A percentile compares a stretch with the other conserved stretches of the same genome.
phyloP scores from a whole-genome alignment of 2,113 vertebrate species.

The Toxostoma redivivum region DNA sequence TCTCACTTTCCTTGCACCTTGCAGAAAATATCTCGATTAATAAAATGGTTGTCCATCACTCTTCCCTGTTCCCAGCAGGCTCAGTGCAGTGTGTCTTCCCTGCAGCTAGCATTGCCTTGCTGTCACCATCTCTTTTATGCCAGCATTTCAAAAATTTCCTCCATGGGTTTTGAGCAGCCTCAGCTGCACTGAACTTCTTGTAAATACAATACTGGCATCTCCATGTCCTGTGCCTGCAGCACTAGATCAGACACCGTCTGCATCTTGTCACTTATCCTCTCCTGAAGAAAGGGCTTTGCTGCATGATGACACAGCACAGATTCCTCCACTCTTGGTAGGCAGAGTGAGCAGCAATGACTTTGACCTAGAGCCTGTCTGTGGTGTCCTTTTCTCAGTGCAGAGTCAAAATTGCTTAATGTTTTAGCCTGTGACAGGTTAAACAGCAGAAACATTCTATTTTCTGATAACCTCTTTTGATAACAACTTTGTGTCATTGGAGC shows the following conservation, averaged over 20 bases:
- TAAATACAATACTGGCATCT: background rate
- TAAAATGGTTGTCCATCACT: background rate
- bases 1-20: background rate
- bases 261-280: background rate
- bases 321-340: background rate
- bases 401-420: conserved; percentile 1
- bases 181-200: background rate
- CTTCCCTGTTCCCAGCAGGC: background rate
- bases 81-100: background rate
- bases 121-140: background rate
- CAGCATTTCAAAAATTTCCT: conserved; percentile 30
- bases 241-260: background rate
- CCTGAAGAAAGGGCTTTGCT: background rate
- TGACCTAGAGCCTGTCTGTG: background rate
- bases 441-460: background rate
- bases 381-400: background rate
- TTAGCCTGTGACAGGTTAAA: background rate
- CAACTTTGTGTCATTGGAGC: background rate
- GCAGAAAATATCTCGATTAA: background rate
- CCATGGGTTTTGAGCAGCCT: background rate
- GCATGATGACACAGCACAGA: background rate
- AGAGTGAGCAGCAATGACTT: background rate
- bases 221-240: background rate
- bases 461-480: background rate
- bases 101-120: background rate